Evolutionary conservation across 2,888 invertebrate species (phyloP).

Genomic region (Eupithecia pulchellata): DNA sequence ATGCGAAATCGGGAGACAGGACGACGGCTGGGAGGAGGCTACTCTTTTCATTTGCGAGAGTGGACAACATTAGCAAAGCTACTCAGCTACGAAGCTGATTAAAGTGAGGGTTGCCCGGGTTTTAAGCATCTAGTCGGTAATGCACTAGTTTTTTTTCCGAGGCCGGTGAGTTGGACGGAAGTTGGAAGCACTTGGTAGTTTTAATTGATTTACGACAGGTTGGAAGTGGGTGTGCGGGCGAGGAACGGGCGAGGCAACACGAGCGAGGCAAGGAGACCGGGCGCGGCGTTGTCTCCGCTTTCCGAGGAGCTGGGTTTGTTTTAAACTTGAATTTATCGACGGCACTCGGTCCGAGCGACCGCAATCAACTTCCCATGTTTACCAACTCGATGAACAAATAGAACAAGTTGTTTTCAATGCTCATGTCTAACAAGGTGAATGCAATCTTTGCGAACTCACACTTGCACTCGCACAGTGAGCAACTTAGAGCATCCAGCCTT

Average conservation of each 20-base stretch:
- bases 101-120: constrained; percentile 43
- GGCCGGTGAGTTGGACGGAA: constrained; percentile 44
- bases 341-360: constrained; percentile 44
- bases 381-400: constrained; percentile 37
- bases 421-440: constrained; percentile 25
- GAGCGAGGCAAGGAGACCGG: constrained; percentile 26
- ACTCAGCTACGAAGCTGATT: constrained; percentile 46
- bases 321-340: constrained; percentile 63
- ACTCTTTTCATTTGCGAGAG: constrained; percentile 61
- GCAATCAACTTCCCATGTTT: constrained; percentile 54
- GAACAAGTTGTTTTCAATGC: constrained; percentile 35
- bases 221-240: constrained; percentile 47
- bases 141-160: constrained; percentile 54
- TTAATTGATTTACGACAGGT: constrained; percentile 71
- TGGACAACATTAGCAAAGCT: constrained; percentile 64
- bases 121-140: constrained; percentile 42
- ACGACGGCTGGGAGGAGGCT: constrained; percentile 46
- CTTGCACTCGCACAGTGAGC: constrained; percentile 16
- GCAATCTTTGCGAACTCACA: constrained; percentile 19
- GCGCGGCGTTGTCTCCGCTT: constrained; percentile 47
- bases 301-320: constrained; percentile 55
- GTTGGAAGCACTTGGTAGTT: constrained; percentile 58
- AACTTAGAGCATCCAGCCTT: constrained; percentile 12
- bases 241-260: constrained; percentile 17
- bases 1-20: constrained; percentile 66